Percentiles rank a stretch among this genome's conserved stretches.
These are phyloP conservation scores for Cyprinodon diabolis DNA, from an alignment of 2,797 vertebrate genomes.

Conservation along the genomic window DNA sequence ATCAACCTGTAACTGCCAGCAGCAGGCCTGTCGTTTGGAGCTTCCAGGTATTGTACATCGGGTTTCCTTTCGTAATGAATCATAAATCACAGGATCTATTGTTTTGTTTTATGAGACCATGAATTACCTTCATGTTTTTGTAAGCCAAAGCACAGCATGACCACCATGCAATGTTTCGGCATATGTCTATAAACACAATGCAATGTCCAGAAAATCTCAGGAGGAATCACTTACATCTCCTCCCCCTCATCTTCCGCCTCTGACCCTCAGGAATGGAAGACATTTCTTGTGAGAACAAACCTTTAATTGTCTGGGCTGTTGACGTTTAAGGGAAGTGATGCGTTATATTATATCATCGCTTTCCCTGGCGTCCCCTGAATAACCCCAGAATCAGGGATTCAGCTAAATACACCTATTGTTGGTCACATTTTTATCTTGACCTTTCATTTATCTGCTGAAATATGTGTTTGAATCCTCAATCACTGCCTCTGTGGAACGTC, in stretches of 20 bases:
- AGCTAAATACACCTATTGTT: slow-evolving; percentile 72
- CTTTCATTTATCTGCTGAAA: slow-evolving; percentile 60
- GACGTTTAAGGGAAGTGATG: slow-evolving; percentile 77
- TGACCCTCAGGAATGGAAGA: slow-evolving; percentile 65
- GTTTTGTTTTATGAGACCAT: slow-evolving; percentile 49
- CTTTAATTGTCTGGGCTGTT: slow-evolving; percentile 76
- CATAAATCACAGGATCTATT: slow-evolving; percentile 58
- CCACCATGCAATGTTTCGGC: slow-evolving; percentile 42
- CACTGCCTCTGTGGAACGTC: slow-evolving; percentile 43
- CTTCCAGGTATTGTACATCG: slow-evolving; percentile 72
- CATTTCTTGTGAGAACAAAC: slow-evolving; percentile 77
- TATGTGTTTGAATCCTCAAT: slow-evolving; percentile 44
- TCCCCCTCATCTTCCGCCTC: slow-evolving; percentile 52
- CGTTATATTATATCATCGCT: slow-evolving; percentile 77
- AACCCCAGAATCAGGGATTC: slow-evolving; percentile 69
- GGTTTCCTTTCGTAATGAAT: slow-evolving; percentile 62
- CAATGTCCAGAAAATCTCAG: slow-evolving; percentile 56
- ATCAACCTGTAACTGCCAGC: slow-evolving; percentile 59
- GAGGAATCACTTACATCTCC: slow-evolving; percentile 58
- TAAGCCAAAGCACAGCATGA: slow-evolving; percentile 6
- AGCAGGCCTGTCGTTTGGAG: slow-evolving; percentile 34
- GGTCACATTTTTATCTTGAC: slow-evolving; percentile 61
- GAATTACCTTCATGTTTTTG: slow-evolving; percentile 37
- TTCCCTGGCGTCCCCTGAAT: slow-evolving; percentile 60
- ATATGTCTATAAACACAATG: slow-evolving; percentile 59